Evolutionary conservation across 2,888 invertebrate genomes (phyloP).

Genomic region (Diloba caeruleocephala): DNA sequence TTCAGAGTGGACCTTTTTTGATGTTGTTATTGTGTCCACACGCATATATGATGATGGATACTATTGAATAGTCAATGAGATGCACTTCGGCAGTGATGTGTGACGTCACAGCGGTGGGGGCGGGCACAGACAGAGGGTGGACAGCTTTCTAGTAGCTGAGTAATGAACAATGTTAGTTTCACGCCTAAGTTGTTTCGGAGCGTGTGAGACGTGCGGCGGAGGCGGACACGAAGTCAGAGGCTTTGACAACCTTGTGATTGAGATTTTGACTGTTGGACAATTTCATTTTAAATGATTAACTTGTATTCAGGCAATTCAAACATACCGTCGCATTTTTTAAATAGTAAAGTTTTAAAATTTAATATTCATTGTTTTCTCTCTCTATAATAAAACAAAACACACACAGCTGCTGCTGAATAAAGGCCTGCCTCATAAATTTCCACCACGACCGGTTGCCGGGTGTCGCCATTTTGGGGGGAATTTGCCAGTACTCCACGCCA

Average conservation of each 20-base stretch:
- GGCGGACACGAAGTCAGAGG: neutral
- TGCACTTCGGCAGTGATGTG: conserved; percentile 10
- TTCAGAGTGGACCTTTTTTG: conserved; percentile 11
- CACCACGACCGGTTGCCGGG: too few species aligned
- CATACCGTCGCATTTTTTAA: too few species aligned
- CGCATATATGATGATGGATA: conserved; percentile 28
- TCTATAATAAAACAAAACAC: too few species aligned
- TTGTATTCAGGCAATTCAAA: too few species aligned
- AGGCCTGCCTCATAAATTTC: too few species aligned
- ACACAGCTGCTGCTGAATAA: too few species aligned
- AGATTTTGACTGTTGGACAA: neutral
- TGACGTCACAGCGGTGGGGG: conserved; percentile 4
- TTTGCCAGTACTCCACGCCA: too few species aligned
- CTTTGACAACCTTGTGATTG: conserved; percentile 6
- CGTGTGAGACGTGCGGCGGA: neutral
- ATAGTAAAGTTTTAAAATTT: too few species aligned
- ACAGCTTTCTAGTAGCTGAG: neutral
- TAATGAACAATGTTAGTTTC: conserved; percentile 3
- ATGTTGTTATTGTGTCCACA: neutral
- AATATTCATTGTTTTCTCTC: too few species aligned
- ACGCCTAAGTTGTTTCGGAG: neutral
- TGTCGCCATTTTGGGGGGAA: too few species aligned
- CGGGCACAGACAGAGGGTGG: neutral
- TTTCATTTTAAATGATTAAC: too few species aligned
- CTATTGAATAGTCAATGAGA: conserved; percentile 43